These are phyloP conservation scores for Eubasilissa regina DNA, from an alignment of 1,140 invertebrate genomes.

Conservation along the genomic window DNA sequence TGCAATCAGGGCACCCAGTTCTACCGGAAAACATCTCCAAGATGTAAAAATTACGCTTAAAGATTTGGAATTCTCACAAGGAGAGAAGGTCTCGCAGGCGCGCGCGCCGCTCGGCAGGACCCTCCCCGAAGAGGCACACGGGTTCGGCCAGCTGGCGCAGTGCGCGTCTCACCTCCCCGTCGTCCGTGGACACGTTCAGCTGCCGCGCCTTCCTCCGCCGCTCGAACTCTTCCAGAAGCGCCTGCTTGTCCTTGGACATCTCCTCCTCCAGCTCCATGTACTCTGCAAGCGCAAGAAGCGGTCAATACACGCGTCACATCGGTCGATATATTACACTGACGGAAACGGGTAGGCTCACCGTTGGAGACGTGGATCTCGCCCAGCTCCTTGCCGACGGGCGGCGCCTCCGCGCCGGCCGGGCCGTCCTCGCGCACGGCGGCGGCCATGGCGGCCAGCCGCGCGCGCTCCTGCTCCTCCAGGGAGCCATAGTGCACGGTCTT, in stretches of 20 bases:
- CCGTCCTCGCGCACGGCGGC: constrained; percentile 72
- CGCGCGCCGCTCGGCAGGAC: constrained; percentile 93
- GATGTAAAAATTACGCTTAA: too few species aligned
- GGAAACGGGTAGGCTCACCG: constrained; percentile 72
- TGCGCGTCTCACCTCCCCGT: constrained; percentile 91
- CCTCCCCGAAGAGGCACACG: constrained; percentile 89
- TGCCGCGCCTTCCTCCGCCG: constrained; percentile 91
- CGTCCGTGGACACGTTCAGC: constrained; percentile 93
- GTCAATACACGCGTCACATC: too few species aligned
- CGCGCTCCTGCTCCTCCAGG: constrained; percentile 77
- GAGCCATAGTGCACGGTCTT: neutral
- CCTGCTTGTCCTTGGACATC: too few species aligned
- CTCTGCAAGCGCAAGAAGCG: constrained; percentile 83
- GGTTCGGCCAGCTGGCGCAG: constrained; percentile 93
- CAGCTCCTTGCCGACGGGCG: constrained; percentile 62
- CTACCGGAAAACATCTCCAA: too few species aligned
- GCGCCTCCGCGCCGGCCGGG: constrained; percentile 79
- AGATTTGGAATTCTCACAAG: constrained; percentile 73
- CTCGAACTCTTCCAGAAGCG: constrained; percentile 94
- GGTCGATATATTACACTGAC: too few species aligned
- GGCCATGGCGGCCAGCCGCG: constrained; percentile 69
- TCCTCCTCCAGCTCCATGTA: constrained; percentile 74
- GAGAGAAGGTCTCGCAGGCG: constrained; percentile 81
- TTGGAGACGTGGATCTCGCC: constrained; percentile 83
- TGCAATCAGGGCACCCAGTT: too few species aligned